These are phyloP conservation scores for Umimayanthus chanpuru DNA, from an alignment of 92 coral and sea anemone species.

Conservation along the genomic window DNA sequence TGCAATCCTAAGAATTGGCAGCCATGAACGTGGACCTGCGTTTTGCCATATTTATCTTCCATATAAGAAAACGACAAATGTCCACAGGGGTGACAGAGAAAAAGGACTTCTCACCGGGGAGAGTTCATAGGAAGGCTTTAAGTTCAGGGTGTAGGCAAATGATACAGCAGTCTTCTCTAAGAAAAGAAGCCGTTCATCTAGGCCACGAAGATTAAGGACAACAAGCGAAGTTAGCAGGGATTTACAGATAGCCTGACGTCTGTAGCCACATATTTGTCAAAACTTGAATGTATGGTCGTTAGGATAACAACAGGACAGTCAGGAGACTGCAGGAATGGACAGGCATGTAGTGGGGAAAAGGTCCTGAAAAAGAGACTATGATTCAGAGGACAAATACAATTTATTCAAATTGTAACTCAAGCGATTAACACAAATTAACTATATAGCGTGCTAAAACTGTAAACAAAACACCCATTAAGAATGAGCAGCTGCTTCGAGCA, in stretches of 20 bases:
- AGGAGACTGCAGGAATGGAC: too few relatives aligned
- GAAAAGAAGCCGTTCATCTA: conserved; percentile 41
- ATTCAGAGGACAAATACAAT: too few relatives aligned
- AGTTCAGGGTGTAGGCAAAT: conserved; percentile 12
- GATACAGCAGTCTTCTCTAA: conserved; percentile 28
- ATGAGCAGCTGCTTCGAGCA: not conserved
- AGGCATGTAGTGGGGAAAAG: too few relatives aligned
- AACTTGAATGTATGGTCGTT: too few relatives aligned
- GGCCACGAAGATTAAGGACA: conserved; percentile 18
- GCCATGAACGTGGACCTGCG: not conserved
- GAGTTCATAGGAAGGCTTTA: not conserved
- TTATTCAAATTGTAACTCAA: too few relatives aligned
- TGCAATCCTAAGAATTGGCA: not conserved
- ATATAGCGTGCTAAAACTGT: too few relatives aligned
- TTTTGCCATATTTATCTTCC: not conserved
- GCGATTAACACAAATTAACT: too few relatives aligned
- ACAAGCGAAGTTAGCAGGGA: not conserved
- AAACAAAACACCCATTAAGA: too few relatives aligned
- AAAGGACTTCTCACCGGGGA: not conserved
- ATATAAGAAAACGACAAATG: not conserved
- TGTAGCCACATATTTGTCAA: too few relatives aligned
- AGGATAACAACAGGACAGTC: too few relatives aligned
- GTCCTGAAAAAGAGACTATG: too few relatives aligned
- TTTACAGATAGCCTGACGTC: too few relatives aligned
- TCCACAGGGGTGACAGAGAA: not conserved